Evolutionary conservation across 2,888 invertebrate genomes (phyloP), one percentile per base, ranked within the genome.

Genomic region (Idaea dimidiata): DNA sequence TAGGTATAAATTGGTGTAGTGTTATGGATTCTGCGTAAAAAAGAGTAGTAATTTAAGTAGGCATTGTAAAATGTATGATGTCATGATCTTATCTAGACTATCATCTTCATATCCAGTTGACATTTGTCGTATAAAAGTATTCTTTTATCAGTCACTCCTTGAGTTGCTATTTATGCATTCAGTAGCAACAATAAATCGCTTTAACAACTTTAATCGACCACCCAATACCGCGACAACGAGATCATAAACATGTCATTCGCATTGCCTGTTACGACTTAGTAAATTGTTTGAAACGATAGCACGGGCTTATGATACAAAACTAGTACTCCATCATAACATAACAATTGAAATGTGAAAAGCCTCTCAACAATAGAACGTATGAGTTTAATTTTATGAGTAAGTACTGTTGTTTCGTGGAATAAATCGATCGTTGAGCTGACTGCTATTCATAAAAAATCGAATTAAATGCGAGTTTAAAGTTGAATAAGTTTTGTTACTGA

Each of bases 221-320:
- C 31, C 33, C 33, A 32, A 32, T 24, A 59, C 61, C 55, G 57
- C 24, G 17, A 58, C 16, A 59, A 8, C 16, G 68, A 63, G 61
- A 67, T 67, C 72, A 73, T 82, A 79, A 82, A 82, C 67, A 81
- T 78, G 81, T 77, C 82, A 77, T 64, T 73, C 65, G 72, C 74
- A 77, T 70, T 72, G 71, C 67, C 54, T 74, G 70, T 75, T 77
- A 74, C 74, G 76, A 73, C 75, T 77, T 73, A 67, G 73, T 80
- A 76, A 79, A 82, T 81, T 80, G 76, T 72, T 70, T 71, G 71
- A 70, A 72, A 70, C 72, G 72, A 62, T 71, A 72, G 79, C 77
- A 79, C 76, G 76, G 66, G 79, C 66, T 70, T 67, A 73, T 65
- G 70, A 76, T 70, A 73, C 74, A 75, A 78, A 77, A 78, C 43